Conservation (phyloP, 1,140 invertebrate genomes). For the Goniozus legneri region DNA sequence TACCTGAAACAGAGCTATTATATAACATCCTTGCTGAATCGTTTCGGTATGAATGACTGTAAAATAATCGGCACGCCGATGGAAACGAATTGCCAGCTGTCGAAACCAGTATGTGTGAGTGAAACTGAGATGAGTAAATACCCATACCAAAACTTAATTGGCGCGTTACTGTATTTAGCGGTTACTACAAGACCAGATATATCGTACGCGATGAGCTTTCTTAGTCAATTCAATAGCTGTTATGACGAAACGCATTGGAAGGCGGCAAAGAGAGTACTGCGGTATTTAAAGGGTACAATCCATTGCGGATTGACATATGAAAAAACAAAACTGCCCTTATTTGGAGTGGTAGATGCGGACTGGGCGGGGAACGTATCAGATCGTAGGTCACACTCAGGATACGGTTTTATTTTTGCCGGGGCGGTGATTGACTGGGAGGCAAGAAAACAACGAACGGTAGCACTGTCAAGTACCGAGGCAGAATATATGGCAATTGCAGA, state of each 20-base stretch:
- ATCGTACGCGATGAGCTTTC: slow-evolving; percentile 19
- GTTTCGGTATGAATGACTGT: slow-evolving; percentile 10
- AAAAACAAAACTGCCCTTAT: background rate
- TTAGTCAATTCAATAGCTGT: slow-evolving; percentile 26
- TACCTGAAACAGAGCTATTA: slow-evolving; percentile 8
- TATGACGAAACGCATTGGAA: slow-evolving; percentile 18
- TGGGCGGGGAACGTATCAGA: background rate
- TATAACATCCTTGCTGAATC: background rate
- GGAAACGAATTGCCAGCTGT: background rate
- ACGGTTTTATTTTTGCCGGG: background rate
- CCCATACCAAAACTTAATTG: slow-evolving; percentile 23
- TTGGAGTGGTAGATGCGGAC: background rate
- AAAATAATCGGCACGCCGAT: slow-evolving; percentile 1
- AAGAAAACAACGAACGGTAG: background rate
- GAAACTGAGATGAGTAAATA: background rate
- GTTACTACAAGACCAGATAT: slow-evolving; percentile 29
- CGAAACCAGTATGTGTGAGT: background rate
- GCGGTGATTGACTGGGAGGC: background rate
- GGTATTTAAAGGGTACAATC: slow-evolving; percentile 30
- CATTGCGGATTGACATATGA: background rate
- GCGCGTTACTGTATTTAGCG: slow-evolving; percentile 31
- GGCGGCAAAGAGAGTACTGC: slow-evolving; percentile 26
- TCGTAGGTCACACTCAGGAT: background rate
- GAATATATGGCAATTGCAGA: background rate
- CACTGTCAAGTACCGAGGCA: background rate